A percentile compares a stretch with the other conserved stretches of the same genome.
Conservation (phyloP, 2,113 vertebrate genomes). For the Ranitomeya variabilis region DNA sequence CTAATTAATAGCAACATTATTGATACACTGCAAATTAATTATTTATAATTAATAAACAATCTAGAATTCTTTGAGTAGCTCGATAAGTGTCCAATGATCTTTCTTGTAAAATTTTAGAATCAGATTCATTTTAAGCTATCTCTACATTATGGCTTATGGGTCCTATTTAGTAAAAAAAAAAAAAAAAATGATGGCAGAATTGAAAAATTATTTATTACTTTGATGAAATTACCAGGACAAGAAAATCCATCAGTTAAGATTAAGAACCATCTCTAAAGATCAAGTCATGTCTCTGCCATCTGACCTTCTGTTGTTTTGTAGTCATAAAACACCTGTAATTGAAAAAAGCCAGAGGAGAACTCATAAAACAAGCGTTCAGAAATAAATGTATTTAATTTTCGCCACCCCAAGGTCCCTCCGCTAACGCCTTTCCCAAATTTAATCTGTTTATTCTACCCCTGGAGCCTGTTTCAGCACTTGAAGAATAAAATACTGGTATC, state of each 20-base stretch:
- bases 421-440: slow-evolving; percentile 33
- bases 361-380: slow-evolving; percentile 44
- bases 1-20: no score
- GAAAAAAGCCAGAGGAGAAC: neutral
- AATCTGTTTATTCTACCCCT: slow-evolving; percentile 27
- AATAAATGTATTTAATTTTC: slow-evolving; percentile 45
- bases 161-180: neutral
- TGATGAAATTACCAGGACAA: slow-evolving; percentile 27
- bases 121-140: neutral
- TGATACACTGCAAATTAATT: no score
- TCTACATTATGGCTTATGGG: neutral
- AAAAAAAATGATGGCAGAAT: neutral
- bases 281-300: slow-evolving; percentile 18
- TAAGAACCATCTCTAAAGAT: slow-evolving; percentile 23
- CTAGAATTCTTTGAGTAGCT: neutral
- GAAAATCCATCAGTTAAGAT: slow-evolving; percentile 2
- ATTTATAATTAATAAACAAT: neutral
- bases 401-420: slow-evolving; percentile 33
- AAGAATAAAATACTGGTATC: neutral
- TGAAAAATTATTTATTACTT: slow-evolving; percentile 22
- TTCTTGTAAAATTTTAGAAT: neutral
- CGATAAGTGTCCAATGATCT: neutral
- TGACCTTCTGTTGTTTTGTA: slow-evolving; percentile 40
- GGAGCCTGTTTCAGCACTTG: slow-evolving; percentile 13
- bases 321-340: slow-evolving; percentile 37